Evolutionary conservation across 2,888 invertebrate genomes (phyloP).

Genomic region (Alitta virens): DNA sequence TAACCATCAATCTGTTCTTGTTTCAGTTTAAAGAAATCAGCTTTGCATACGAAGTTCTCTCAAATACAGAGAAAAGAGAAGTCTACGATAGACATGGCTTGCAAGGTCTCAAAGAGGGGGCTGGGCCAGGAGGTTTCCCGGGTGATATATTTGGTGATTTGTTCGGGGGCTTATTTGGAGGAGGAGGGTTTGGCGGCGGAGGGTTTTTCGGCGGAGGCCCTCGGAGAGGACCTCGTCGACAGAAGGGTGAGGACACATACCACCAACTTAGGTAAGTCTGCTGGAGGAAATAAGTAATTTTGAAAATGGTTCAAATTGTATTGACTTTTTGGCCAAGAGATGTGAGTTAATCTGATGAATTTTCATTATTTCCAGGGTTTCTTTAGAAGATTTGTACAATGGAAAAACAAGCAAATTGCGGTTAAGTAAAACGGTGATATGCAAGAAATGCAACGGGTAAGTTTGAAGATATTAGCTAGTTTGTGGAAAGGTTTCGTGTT

Average conservation of each 20-base stretch:
- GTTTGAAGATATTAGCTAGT: too few relatives aligned
- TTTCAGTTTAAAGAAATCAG: slow-evolving; percentile 85
- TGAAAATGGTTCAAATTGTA: background rate
- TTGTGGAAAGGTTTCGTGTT: too few relatives aligned
- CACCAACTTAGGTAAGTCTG: slow-evolving; percentile 70
- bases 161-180: slow-evolving; percentile 54
- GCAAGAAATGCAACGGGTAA: slow-evolving; percentile 73
- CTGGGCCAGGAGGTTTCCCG: slow-evolving; percentile 47
- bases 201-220: slow-evolving; percentile 37
- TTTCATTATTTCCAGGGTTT: slow-evolving; percentile 63
- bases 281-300: background rate
- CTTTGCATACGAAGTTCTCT: slow-evolving; percentile 89
- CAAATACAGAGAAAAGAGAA: slow-evolving; percentile 81
- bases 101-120: slow-evolving; percentile 83
- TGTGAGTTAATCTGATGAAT: too few relatives aligned
- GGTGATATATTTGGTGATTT: slow-evolving; percentile 53
- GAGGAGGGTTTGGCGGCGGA: slow-evolving; percentile 39
- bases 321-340: background rate
- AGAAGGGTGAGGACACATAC: slow-evolving; percentile 75
- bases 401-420: slow-evolving; percentile 82
- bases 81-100: slow-evolving; percentile 84
- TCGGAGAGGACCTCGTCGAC: slow-evolving; percentile 46
- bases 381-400: slow-evolving; percentile 86
- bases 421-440: slow-evolving; percentile 79
- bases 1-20: background rate